Evolutionary conservation across 2,113 vertebrate genomes (phyloP), one percentile per base, ranked within the genome.

Genomic region (Paratilapia polleni): DNA sequence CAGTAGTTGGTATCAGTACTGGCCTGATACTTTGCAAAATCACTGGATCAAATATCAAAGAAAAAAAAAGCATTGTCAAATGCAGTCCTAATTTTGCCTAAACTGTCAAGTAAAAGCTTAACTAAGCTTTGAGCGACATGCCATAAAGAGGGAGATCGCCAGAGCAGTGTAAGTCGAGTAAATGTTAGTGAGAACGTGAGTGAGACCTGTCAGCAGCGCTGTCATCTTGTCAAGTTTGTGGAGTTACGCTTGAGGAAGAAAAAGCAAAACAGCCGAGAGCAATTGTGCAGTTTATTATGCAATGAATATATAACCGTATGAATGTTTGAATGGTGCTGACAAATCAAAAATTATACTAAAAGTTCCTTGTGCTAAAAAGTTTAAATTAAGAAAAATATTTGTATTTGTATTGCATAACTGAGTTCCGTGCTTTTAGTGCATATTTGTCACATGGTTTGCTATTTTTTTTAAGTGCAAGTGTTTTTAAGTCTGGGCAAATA

Each of bases 171-270:
- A 52, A 52, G 68, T 73, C 2, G 26, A 54, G 26, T 73, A 73
- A 73, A 73, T 54, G 68, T 73, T 73, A 54, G 68, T 4, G 1
- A 73, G 19, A 73, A 73, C 47, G 52, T 73, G 68, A 73, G 68
- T 31, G 68, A 73, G 68, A 34, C 68, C 68, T 73, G 68, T 73
- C 68, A 54, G 11, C 1, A 17, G 26, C 4, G 11, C 47, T 73
- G 68, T 54, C 68, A 73, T 73, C 26, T 54, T 54, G 68, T 73
- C 68, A 73, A 47, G 47, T 73, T 52, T 73, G 47, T 73, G 47
- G 19, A 73, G 68, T 52, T 13, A 70, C 49, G 0, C 66, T 73
- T 34, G 19, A 73, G 47, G 68, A 73, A 49, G 68, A 54, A 73
- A 73, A 73, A 54, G 68, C 47, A 34, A 54, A 73, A 54, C 68